Base-by-base conservation (phyloP, 1,140 invertebrate genomes). In the Hestina assimilis region DNA sequence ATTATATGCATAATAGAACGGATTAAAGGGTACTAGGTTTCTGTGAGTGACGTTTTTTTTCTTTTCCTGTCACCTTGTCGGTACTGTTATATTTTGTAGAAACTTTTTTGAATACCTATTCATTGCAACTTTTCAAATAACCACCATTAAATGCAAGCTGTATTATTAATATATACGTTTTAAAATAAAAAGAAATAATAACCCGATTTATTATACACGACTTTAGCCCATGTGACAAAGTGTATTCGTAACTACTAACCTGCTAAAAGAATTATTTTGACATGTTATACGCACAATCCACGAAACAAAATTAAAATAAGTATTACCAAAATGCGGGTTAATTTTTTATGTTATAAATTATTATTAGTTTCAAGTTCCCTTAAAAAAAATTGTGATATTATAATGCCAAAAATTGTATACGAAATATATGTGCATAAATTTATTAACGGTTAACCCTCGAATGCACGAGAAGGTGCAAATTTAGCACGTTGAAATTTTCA, bases 1-100 rank as follows among this genome's bases (percentile, higher is more conserved):
- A 87, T 87, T 84, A 87, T 85, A 87, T 87, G 84, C 84, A 86
- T 87, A 83, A 87, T 81, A 73, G 76, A 83, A 69, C 72, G 81
- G 84, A 87, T 87, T 87, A 86, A 72, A 69, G 82, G 79, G 72
- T 77, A 74, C 60, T 41, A 64, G 60, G 59, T 68, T 72, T 71
- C 66, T 78, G 76, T 81, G 67, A 62, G 75, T 82, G 81, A 82
- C 79, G 50, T 74, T 75, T 80, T 76, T 38, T 76, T 79, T 71
- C 64, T 66, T 66, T 83, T 84, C 82, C 81, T 83, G 79, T 83
- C 83, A 86, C 83, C 84, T 87, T 87, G 68, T 47, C 33, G 20
- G 20, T 58, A 38, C 65, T 61, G 69, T 79, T 72, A 78, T 75
- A 75, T 76, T 75, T 70, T 70, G 48, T 64, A 42, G 47, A 53